Conservation (phyloP, 1,140 invertebrate genomes). For the Whitmania pigra region DNA sequence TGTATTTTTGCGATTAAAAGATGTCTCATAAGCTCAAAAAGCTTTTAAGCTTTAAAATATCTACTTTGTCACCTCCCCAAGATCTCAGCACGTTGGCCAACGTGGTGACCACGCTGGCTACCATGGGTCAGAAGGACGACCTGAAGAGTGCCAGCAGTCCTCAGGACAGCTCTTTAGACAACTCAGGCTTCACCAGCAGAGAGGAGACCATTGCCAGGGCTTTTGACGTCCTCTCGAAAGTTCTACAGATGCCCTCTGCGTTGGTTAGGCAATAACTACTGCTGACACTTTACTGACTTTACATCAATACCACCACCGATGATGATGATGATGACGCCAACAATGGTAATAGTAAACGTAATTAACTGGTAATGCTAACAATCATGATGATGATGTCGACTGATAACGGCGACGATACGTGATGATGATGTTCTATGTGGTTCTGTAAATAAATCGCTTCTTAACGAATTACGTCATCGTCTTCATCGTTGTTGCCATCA, state of each 20-base stretch:
- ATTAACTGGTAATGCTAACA: no score
- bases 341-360: no score
- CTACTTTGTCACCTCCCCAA: constrained; percentile 20
- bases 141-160: constrained; percentile 28
- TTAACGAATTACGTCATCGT: no score
- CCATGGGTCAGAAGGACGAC: constrained; percentile 47
- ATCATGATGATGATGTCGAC: no score
- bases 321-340: no score
- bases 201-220: constrained; percentile 48
- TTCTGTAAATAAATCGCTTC: no score
- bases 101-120: constrained; percentile 46
- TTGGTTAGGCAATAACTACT: not conserved
- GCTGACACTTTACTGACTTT: not conserved
- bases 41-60: no score
- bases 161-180: constrained; percentile 17
- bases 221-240: constrained; percentile 60
- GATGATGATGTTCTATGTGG: no score
- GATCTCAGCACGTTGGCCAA: constrained; percentile 47
- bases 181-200: constrained; percentile 19
- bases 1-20: no score
- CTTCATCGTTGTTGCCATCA: not conserved
- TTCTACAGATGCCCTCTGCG: constrained; percentile 36
- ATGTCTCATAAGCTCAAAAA: no score
- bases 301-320: not conserved
- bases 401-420: no score